These are phyloP conservation scores for Rissa tridactyla DNA, from an alignment of 2,113 vertebrate genomes.

Conservation along the genomic window DNA sequence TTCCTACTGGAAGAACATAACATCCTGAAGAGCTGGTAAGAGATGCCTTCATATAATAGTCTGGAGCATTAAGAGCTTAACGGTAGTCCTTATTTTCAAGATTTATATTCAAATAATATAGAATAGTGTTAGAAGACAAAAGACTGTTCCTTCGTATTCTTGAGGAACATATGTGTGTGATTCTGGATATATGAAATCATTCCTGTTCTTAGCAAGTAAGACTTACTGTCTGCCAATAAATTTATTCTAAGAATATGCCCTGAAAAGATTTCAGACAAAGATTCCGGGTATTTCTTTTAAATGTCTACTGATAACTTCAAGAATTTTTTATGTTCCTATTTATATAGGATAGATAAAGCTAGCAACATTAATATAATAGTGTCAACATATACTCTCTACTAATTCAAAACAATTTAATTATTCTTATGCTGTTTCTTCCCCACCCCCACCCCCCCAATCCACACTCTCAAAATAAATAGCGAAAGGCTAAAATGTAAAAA, in stretches of 20 bases:
- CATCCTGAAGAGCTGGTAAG: not conserved
- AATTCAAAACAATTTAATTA: not conserved
- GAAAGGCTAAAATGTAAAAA: conserved; percentile 49
- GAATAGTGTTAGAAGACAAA: not conserved
- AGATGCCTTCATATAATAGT: not conserved
- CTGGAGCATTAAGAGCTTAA: not conserved
- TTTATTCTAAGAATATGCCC: not conserved
- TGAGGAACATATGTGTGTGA: not conserved
- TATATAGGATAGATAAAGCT: not conserved
- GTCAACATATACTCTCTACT: not conserved
- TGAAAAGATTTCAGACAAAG: not conserved
- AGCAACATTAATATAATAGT: not conserved
- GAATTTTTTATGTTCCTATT: not conserved
- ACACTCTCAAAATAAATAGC: not conserved
- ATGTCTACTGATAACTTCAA: not conserved
- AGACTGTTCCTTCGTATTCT: not conserved
- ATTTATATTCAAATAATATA: not conserved
- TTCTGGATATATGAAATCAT: not conserved
- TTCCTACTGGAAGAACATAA: not conserved
- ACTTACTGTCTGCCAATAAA: not conserved
- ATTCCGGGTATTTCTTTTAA: not conserved
- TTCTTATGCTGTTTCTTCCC: not conserved
- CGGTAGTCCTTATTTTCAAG: not conserved
- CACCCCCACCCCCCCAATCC: not conserved
- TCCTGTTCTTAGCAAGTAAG: not conserved